Base-by-base conservation (phyloP, 2,888 invertebrate species). In the Phorcus lineatus region DNA sequence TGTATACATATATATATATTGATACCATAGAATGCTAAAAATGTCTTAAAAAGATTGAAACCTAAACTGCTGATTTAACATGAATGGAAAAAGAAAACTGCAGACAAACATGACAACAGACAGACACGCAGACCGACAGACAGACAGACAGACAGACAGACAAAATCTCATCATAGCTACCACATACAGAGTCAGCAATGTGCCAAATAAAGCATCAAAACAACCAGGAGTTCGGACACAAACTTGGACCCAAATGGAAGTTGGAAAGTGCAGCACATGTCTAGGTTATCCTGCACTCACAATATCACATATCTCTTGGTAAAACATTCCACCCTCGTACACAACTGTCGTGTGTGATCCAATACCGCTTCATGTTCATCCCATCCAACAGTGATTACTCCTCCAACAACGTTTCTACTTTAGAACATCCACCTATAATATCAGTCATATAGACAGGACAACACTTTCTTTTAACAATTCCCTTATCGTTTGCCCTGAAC, bases 1-100 rank as follows among this genome's bases (percentile, higher is more conserved):
- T 74, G 74, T 74, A 74, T 74, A 74, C 28, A 28, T 62, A 74
- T 67, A 67, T 67, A 67, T 67, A 67, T 67, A 31, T 67, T 31
- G 11, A 24, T 67, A 28, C 24, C 36, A 52, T 74, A 74, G 47
- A 74, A 74, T 74, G 24, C 74, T 74, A 74, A 74, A 74, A 74
- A 52, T 52, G 52, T 74, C 52, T 52, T 74, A 47, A 47, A 28
- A 52, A 47, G 24, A 22, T 74, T 16, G 22, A 74, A 74, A 47
- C 52, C 74, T 74, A 74, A 47, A 74, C 62, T 62, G 22, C 62
- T 62, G 28, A 28, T 28, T 28, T 28, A 62, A 24, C 62, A 28
- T 62, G 62, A 28, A 28, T 24, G 11, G 28, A 62, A 22, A 74
- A 22, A 74, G n/a, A n/a, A 40, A 52, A 52, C 19, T 47, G 36